phyloP scores from a whole-genome alignment of 1,140 invertebrate genomes.

The Drosophila pseudoananassae region DNA sequence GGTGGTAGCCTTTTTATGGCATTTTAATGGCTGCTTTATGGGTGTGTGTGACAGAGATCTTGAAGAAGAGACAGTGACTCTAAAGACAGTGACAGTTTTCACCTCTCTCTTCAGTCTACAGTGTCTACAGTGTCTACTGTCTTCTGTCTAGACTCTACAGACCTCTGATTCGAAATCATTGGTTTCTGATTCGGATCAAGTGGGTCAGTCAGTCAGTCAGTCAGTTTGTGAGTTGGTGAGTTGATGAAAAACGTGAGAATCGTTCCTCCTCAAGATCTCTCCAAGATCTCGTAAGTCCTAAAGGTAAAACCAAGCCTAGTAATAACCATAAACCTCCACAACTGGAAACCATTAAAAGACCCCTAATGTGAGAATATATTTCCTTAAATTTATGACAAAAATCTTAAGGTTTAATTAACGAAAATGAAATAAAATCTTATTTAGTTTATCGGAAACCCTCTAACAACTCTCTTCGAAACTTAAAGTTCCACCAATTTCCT shows the following conservation, averaged over 20 bases:
- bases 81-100: slow-evolving; percentile 9
- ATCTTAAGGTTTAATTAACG: not conserved
- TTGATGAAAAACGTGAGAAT: slow-evolving; percentile 18
- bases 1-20: slow-evolving; percentile 51
- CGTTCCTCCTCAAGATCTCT: not conserved
- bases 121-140: too few species aligned
- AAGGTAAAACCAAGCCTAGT: too few species aligned
- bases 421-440: not conserved
- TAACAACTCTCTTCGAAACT: not conserved
- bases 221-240: slow-evolving; percentile 19
- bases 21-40: slow-evolving; percentile 74
- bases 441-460: too few species aligned
- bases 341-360: too few species aligned
- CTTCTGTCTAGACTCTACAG: slow-evolving; percentile 24
- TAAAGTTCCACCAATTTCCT: slow-evolving; percentile 51
- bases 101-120: not conserved
- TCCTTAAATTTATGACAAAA: too few species aligned
- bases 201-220: slow-evolving; percentile 35
- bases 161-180: not conserved
- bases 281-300: too few species aligned
- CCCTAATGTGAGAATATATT: not conserved
- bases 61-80: slow-evolving; percentile 1
- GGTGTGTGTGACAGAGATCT: slow-evolving; percentile 68
- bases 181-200: slow-evolving; percentile 8
- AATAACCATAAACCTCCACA: too few species aligned